Evolutionary conservation across 23 tunicate species (phyloP).

Genomic region (Ascidia mentula): DNA sequence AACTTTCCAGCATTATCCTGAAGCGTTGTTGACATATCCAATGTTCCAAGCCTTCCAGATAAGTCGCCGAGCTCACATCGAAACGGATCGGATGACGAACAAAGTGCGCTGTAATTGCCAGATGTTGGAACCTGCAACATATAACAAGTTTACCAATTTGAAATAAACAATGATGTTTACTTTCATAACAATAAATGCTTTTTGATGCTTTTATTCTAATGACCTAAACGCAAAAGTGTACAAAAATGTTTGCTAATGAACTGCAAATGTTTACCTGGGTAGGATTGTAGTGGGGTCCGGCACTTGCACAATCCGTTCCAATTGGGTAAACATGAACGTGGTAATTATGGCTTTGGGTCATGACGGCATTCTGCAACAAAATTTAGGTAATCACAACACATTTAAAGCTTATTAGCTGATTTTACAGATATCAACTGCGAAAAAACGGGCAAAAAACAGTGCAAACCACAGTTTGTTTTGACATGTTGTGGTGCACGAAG

Average conservation of each 20-base stretch:
- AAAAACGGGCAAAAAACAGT: background rate
- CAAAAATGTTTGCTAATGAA: too few species aligned
- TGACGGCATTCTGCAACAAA: conserved; percentile 20
- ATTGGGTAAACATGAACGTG: conserved; percentile 72
- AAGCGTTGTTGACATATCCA: conserved; percentile 35
- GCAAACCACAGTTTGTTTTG: too few species aligned
- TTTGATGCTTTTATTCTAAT: too few species aligned
- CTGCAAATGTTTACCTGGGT: conserved; percentile 43
- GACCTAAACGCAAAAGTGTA: background rate
- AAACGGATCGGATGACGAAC: conserved; percentile 45
- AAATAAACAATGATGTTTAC: too few species aligned
- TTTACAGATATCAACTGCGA: background rate
- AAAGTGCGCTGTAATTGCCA: conserved; percentile 31
- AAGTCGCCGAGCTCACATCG: conserved; percentile 89
- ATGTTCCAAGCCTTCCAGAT: conserved; percentile 28
- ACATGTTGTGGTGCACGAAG: background rate
- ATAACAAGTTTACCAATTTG: too few species aligned
- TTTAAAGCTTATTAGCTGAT: background rate
- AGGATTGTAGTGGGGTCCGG: conserved; percentile 87
- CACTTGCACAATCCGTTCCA: conserved; percentile 66
- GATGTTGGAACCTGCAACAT: conserved; percentile 4
- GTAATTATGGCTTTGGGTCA: conserved; percentile 47
- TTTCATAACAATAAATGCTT: too few species aligned
- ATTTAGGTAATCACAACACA: background rate
- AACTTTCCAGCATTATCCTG: conserved; percentile 31